A percentile compares a stretch with the other conserved stretches of the same genome.
These are phyloP conservation scores for Pantherophis alleghaniensis DNA, from an alignment of 2,797 vertebrate genomes.

Conservation along the genomic window DNA sequence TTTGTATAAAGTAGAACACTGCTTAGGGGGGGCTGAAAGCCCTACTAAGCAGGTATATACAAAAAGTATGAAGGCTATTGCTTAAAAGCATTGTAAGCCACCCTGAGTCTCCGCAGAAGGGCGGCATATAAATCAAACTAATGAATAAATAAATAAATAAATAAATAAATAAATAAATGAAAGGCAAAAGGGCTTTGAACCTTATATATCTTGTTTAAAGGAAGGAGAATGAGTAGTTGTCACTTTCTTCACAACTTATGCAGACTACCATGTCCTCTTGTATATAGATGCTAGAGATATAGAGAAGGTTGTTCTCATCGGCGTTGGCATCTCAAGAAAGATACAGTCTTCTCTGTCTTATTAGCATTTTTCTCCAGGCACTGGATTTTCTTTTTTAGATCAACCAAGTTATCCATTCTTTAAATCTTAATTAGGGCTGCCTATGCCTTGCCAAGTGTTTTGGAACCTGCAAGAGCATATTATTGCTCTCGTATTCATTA, in stretches of 20 bases:
- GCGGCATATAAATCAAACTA: too few relatives aligned
- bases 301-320: neutral
- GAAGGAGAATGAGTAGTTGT: neutral
- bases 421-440: neutral
- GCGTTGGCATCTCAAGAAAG: neutral
- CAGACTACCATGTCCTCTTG: neutral
- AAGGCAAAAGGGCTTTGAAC: neutral
- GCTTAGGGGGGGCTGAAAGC: too few relatives aligned
- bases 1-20: too few relatives aligned
- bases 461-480: neutral
- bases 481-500: neutral
- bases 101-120: too few relatives aligned
- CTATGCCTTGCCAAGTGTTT: neutral
- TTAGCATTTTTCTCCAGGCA: neutral
- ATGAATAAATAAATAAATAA: too few relatives aligned
- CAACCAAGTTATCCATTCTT: neutral
- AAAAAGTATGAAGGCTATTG: too few relatives aligned
- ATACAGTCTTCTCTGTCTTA: neutral
- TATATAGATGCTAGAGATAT: neutral
- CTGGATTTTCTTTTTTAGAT: neutral
- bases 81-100: too few relatives aligned
- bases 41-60: too few relatives aligned
- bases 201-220: neutral
- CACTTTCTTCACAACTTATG: neutral
- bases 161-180: too few relatives aligned